These are phyloP conservation scores for Lophotriccus pileatus DNA, from an alignment of 2,797 vertebrate species.

Conservation along the genomic window DNA sequence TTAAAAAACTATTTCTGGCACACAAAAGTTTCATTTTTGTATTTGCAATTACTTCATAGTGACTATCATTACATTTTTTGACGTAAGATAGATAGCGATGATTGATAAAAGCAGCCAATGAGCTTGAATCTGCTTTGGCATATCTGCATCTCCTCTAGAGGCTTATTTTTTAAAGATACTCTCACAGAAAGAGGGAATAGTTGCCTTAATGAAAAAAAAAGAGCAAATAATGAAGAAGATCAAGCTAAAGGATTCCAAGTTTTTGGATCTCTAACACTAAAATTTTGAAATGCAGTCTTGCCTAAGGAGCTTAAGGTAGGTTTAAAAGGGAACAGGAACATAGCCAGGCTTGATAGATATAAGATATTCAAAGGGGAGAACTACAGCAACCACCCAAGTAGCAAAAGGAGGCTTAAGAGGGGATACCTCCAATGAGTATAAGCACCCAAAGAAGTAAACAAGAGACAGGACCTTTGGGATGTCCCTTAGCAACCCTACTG, in stretches of 20 bases:
- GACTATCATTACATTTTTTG: background rate
- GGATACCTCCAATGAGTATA: background rate
- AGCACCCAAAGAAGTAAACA: background rate
- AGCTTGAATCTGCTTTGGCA: background rate
- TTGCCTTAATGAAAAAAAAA: background rate
- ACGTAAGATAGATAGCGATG: background rate
- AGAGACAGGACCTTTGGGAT: background rate
- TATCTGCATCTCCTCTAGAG: background rate
- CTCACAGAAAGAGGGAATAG: background rate
- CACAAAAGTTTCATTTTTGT: background rate
- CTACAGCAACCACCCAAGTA: background rate
- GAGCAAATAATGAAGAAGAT: background rate
- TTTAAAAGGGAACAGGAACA: background rate
- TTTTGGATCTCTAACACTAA: background rate
- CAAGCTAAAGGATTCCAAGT: background rate
- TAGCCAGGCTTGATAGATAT: accelerated
- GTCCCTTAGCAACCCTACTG: background rate
- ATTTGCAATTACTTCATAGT: background rate
- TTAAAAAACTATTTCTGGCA: background rate
- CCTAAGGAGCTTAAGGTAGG: background rate
- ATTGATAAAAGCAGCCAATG: background rate
- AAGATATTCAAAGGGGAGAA: background rate
- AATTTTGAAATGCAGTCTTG: background rate
- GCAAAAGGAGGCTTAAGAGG: background rate
- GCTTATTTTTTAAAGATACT: background rate